These are phyloP conservation scores for Galago senegalensis DNA, from an alignment of 2,797 vertebrate species.

Conservation along the genomic window DNA sequence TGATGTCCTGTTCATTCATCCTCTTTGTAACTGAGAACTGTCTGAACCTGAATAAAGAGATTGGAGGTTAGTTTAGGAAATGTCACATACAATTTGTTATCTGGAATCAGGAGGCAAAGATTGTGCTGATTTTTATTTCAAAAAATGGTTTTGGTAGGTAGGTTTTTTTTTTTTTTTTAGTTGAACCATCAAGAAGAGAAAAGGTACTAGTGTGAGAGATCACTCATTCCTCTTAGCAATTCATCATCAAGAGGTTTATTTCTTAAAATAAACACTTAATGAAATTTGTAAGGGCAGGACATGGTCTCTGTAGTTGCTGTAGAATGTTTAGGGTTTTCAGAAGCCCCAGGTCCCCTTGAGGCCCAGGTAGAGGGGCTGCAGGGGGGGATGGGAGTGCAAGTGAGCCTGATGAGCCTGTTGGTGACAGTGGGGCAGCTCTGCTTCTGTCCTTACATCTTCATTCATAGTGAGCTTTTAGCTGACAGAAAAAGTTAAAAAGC, in stretches of 20 bases:
- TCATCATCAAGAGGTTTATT: not conserved
- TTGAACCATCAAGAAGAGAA: constrained; percentile 41
- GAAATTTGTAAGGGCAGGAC: not conserved
- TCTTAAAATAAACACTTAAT: constrained; percentile 21
- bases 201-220: not conserved
- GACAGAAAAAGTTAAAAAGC: not conserved
- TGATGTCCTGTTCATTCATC: constrained; percentile 96
- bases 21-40: constrained; percentile 93
- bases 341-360: not conserved
- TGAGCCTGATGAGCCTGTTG: not conserved
- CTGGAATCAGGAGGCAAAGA: constrained; percentile 83
- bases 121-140: constrained; percentile 82
- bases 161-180: constrained; percentile 10
- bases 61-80: constrained; percentile 90
- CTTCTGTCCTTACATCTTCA: not conserved
- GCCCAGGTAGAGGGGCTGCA: not conserved
- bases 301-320: too few relatives aligned
- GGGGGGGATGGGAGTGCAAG: too few relatives aligned
- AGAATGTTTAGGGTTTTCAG: not conserved
- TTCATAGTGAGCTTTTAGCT: not conserved
- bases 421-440: too few relatives aligned
- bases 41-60: constrained; percentile 93
- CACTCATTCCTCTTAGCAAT: constrained; percentile 14
- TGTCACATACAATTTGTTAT: constrained; percentile 93
- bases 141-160: constrained; percentile 50